Base-by-base conservation (phyloP, 2,888 invertebrate genomes). In the Brachylomia viminalis region DNA sequence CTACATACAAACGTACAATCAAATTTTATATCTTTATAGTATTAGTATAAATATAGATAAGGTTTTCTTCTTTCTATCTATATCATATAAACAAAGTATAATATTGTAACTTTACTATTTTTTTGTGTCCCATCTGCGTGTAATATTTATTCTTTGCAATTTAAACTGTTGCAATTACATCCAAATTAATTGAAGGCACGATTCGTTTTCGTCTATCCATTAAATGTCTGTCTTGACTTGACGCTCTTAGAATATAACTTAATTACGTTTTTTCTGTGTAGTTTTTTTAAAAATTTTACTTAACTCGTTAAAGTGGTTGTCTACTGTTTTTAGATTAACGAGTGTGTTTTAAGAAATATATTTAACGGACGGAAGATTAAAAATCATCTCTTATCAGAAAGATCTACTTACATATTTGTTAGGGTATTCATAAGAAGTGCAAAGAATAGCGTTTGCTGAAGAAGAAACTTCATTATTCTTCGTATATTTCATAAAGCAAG, bases 161-260 rank as follows among this genome's bases (percentile, higher is more conserved):
- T 62, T n/a, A 15, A 72, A 71, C 54, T 62, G 54, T 66, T 59
- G 45, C 42, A 71, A 52, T 81, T 64, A 81, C n/a, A 17, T 47
- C 42, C 1, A 66, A 69, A 70, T 74, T 68, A 80, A 84, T 64
- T 84, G 38, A 84, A 68, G 59, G 54, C 82, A 84, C 74, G 84
- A 82, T 83, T 79, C 62, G 70, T 79, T 74, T 83, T 64, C 42
- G 27, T 83, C 42, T 54, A 49, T 68, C 30, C 17, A 45, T 82
- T 72, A 69, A 67, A 45, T 38, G 54, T 56, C 66, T 70, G 52
- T 62, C 52, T 62, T 59, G 33, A 33, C 52, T 59, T 59, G 27
- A 33, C 42, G 80, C 58, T 72, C 20, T 62, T 62, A 54, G 23
- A 59, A 20, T 54, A 33, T 33, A 27, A 58, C 15, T 58, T 62